Percentiles rank a stretch among this genome's conserved stretches.
These are phyloP conservation scores for Aphelocoma coerulescens DNA, from an alignment of 2,113 vertebrate genomes.

Conservation along the genomic window DNA sequence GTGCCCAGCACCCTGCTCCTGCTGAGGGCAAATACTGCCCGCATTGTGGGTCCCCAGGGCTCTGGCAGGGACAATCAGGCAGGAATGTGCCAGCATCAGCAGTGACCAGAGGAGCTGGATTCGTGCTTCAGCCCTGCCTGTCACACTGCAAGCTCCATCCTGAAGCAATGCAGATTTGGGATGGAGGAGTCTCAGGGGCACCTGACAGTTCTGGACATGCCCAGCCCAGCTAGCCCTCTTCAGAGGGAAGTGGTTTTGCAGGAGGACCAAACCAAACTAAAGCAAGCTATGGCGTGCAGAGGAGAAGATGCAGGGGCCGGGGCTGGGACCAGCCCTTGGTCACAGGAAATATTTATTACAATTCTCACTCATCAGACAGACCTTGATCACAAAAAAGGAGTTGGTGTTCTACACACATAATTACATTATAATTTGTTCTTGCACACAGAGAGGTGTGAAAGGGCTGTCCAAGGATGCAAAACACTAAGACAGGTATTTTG, in stretches of 20 bases:
- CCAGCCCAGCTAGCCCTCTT: background rate
- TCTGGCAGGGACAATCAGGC: background rate
- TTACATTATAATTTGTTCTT: background rate
- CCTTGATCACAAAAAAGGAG: background rate
- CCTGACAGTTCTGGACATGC: background rate
- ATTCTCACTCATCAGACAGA: background rate
- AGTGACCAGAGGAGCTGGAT: background rate
- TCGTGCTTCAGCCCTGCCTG: fast-evolving
- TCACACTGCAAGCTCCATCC: background rate
- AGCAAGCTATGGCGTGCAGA: background rate
- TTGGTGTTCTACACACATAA: background rate
- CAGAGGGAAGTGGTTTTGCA: background rate
- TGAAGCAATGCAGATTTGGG: background rate
- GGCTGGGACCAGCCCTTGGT: background rate
- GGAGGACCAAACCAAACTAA: background rate
- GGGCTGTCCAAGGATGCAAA: background rate
- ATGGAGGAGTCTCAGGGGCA: background rate
- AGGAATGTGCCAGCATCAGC: background rate
- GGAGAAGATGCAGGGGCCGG: background rate
- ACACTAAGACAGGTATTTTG: background rate
- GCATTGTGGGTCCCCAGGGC: background rate
- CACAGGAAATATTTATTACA: background rate
- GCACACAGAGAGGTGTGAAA: background rate
- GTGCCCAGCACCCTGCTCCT: background rate
- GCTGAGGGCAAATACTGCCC: background rate